Evolutionary conservation across 1,140 invertebrate species (phyloP).

Genomic region (Sminthurinus signatus): DNA sequence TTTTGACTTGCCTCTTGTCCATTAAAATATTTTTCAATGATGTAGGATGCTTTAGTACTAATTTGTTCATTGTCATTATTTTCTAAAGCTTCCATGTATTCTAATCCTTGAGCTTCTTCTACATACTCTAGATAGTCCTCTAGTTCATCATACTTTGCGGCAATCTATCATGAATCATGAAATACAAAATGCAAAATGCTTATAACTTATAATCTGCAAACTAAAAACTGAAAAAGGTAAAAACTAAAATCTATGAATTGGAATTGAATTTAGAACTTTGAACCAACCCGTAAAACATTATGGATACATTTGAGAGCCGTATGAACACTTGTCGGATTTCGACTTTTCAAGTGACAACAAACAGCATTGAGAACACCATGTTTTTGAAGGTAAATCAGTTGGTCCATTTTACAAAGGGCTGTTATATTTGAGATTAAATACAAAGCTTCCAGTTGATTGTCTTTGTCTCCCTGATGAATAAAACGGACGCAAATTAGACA

Average conservation of each 20-base stretch:
- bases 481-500: no score
- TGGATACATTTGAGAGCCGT: conserved; percentile 4
- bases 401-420: not conserved
- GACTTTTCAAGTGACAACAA: not conserved
- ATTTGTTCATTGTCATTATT: not conserved
- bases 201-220: not conserved
- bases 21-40: conserved; percentile 9
- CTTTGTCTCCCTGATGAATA: not conserved
- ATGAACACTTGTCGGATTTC: not conserved
- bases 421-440: conserved; percentile 2
- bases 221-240: not conserved
- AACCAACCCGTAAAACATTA: not conserved
- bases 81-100: not conserved
- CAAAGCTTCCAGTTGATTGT: not conserved
- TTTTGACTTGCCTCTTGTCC: not conserved
- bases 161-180: not conserved
- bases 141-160: conserved; percentile 5
- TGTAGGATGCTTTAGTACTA: conserved; percentile 1
- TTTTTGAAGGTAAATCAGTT: conserved; percentile 7
- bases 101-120: not conserved
- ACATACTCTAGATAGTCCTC: not conserved
- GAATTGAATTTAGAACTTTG: not conserved
- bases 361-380: not conserved
- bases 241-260: not conserved
- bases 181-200: not conserved